Evolutionary conservation across 2,797 vertebrate genomes (phyloP).

Genomic region (Falco rusticolus): DNA sequence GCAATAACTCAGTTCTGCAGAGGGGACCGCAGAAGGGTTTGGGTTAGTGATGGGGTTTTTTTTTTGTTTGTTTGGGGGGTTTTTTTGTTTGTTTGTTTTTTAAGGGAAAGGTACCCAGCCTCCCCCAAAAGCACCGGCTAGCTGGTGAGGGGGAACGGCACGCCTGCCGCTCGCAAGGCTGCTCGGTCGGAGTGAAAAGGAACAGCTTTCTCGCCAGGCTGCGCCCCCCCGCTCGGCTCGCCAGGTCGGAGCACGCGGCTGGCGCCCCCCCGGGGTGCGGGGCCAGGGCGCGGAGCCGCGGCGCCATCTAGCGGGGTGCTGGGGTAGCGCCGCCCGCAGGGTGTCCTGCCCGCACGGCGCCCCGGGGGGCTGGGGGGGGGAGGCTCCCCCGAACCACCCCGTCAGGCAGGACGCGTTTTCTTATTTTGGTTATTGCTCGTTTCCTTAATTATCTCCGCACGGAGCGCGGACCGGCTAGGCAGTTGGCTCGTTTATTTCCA

Average conservation of each 20-base stretch:
- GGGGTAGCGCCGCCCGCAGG: too few species aligned
- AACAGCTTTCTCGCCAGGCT: not conserved
- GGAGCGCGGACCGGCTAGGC: not conserved
- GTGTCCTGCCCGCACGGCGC: too few species aligned
- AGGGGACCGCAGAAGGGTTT: fast-evolving
- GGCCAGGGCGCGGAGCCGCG: too few species aligned
- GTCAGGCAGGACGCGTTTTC: not conserved
- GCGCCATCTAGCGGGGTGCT: too few species aligned
- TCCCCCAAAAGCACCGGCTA: not conserved
- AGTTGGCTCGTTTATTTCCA: not conserved
- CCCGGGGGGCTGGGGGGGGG: not conserved
- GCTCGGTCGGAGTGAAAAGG: not conserved
- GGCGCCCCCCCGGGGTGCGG: not conserved
- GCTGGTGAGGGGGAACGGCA: fast-evolving
- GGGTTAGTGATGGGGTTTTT: not conserved
- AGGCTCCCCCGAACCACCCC: not conserved
- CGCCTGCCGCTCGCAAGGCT: not conserved
- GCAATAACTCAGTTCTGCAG: not conserved
- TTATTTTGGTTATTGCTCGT: not conserved
- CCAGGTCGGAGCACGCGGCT: not conserved
- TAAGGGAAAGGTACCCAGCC: not conserved
- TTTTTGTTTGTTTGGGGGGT: not conserved
- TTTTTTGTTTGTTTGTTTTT: not conserved
- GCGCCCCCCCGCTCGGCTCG: too few species aligned
- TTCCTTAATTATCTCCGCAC: not conserved